Evolutionary conservation across 2,888 invertebrate genomes (phyloP).

Genomic region (Orthosia gothica): DNA sequence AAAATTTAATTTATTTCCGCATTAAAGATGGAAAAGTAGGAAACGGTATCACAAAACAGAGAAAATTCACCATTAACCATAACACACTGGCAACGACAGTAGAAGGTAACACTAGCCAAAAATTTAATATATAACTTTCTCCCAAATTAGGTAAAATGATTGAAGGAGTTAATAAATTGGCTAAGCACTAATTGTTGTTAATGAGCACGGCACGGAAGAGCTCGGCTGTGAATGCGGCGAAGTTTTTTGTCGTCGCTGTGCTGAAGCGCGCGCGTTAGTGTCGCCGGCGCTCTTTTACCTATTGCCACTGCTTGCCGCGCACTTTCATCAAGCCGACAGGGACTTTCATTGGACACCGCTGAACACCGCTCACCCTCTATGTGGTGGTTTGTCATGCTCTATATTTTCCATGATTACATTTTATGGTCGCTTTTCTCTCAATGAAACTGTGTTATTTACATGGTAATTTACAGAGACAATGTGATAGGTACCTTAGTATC

Average conservation of each 20-base stretch:
- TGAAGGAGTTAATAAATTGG: slow-evolving; percentile 51
- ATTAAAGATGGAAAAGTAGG: slow-evolving; percentile 12
- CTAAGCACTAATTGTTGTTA: slow-evolving; percentile 67
- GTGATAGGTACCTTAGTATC: background rate
- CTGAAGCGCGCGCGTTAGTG: slow-evolving; percentile 78
- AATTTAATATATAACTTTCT: slow-evolving; percentile 47
- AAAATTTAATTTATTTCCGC: slow-evolving; percentile 14
- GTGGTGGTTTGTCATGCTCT: slow-evolving; percentile 65
- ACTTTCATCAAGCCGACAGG: slow-evolving; percentile 80
- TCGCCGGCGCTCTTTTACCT: slow-evolving; percentile 79
- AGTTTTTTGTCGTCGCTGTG: slow-evolving; percentile 76
- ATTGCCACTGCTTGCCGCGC: slow-evolving; percentile 75
- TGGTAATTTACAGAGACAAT: background rate
- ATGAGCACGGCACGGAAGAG: slow-evolving; percentile 71
- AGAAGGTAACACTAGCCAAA: slow-evolving; percentile 44
- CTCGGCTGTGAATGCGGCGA: slow-evolving; percentile 66
- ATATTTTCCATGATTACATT: slow-evolving; percentile 52
- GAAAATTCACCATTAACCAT: slow-evolving; percentile 55
- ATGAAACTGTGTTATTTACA: slow-evolving; percentile 27
- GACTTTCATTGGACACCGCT: slow-evolving; percentile 77
- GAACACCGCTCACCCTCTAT: slow-evolving; percentile 64
- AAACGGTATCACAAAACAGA: slow-evolving; percentile 34
- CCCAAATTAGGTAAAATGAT: slow-evolving; percentile 52
- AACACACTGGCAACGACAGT: slow-evolving; percentile 47
- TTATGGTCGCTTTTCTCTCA: slow-evolving; percentile 44